These are phyloP conservation scores for Oryzias woworae DNA, from an alignment of 2,113 vertebrate genomes.

Conservation along the genomic window DNA sequence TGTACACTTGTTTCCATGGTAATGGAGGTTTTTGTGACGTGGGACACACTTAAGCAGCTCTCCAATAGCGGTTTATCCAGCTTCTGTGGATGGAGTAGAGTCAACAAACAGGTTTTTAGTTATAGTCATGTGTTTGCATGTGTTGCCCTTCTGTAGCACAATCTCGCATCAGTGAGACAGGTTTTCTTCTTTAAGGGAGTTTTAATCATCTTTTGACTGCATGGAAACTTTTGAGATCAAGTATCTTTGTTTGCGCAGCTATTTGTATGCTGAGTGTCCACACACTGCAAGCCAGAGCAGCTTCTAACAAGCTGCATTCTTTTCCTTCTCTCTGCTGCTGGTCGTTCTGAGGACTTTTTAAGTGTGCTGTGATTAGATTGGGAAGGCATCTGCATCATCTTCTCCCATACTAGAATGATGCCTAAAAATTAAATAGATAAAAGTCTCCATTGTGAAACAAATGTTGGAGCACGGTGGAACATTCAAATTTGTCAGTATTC, in stretches of 20 bases:
- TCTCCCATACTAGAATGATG: constrained; percentile 17
- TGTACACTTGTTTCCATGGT: constrained; percentile 39
- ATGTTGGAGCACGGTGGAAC: background rate
- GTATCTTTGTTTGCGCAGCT: constrained; percentile 5
- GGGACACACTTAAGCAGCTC: constrained; percentile 30
- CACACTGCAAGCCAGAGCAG: constrained; percentile 1
- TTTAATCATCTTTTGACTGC: background rate
- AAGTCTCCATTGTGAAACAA: background rate
- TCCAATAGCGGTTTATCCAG: constrained; percentile 33
- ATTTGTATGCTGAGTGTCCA: constrained; percentile 11
- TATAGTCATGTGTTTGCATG: too few relatives aligned
- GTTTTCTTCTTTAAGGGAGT: background rate
- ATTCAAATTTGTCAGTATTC: background rate
- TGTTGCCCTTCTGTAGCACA: too few relatives aligned
- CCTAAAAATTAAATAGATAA: constrained; percentile 6
- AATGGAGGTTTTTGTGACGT: constrained; percentile 36
- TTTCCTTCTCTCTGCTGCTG: constrained; percentile 46
- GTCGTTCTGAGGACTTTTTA: constrained; percentile 52
- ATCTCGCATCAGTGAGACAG: too few relatives aligned
- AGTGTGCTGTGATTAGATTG: constrained; percentile 65
- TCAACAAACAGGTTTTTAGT: too few relatives aligned
- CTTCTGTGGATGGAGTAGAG: too few relatives aligned
- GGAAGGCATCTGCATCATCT: constrained; percentile 32
- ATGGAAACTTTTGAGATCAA: constrained; percentile 1
- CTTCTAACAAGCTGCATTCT: constrained; percentile 51